A percentile compares a stretch with the other conserved stretches of the same genome.
phyloP scores from a whole-genome alignment of 2,113 vertebrate genomes.

The Budorcas taxicolor region DNA sequence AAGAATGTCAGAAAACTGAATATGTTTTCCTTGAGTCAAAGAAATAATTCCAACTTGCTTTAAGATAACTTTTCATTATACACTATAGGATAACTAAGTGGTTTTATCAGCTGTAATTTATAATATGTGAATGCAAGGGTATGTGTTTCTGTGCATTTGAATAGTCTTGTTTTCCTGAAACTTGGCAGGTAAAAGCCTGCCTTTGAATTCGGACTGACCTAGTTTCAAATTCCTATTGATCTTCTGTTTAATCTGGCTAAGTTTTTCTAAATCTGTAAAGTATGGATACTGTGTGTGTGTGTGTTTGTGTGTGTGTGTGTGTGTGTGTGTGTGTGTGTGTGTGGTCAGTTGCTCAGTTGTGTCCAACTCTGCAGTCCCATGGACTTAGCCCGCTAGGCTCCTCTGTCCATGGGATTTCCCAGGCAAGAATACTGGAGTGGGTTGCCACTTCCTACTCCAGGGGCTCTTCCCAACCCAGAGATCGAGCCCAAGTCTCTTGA shows the following conservation, averaged over 20 bases:
- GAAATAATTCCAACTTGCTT: conserved; percentile 44
- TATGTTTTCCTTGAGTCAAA: conserved; percentile 48
- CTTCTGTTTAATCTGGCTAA: neutral
- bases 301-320: neutral
- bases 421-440: neutral
- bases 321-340: neutral
- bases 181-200: neutral
- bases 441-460: neutral
- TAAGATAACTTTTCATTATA: neutral
- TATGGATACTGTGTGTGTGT: neutral
- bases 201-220: neutral
- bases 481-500: neutral
- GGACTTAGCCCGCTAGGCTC: neutral
- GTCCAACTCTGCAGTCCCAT: neutral
- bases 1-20: conserved; percentile 52
- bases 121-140: neutral
- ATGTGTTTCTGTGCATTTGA: neutral
- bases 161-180: neutral
- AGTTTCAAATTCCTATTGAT: neutral
- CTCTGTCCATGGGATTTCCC: neutral
- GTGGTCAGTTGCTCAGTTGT: neutral
- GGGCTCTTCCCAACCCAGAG: neutral
- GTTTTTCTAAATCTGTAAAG: neutral
- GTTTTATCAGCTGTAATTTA: neutral
- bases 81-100: neutral